Evolutionary conservation across 2,113 vertebrate species (phyloP).

Genomic region (Martes martes): DNA sequence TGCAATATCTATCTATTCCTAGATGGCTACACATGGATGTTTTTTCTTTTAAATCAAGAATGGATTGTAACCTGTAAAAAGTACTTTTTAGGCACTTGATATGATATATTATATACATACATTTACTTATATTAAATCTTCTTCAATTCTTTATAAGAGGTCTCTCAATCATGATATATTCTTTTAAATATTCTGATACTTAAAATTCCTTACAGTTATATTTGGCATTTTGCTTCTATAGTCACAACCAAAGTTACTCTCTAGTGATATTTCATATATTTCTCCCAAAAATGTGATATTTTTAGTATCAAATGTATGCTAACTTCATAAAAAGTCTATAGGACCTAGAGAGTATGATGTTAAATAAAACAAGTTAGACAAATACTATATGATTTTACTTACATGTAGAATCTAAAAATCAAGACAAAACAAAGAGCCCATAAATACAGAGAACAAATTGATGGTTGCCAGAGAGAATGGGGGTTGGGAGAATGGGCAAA

Average conservation of each 20-base stretch:
- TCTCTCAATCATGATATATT: neutral
- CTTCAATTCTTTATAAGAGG: neutral
- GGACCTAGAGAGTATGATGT: neutral
- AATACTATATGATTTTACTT: neutral
- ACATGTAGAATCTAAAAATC: neutral
- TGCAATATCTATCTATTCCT: neutral
- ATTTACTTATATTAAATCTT: neutral
- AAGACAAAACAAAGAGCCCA: neutral
- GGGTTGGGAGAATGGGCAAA: neutral
- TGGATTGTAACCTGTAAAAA: neutral
- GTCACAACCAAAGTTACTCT: neutral
- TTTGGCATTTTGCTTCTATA: neutral
- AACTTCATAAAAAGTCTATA: neutral
- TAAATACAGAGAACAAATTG: neutral
- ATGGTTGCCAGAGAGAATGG: neutral
- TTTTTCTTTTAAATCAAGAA: neutral
- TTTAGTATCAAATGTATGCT: neutral
- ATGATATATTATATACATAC: neutral
- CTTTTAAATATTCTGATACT: neutral
- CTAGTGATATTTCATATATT: neutral
- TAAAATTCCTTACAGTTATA: neutral
- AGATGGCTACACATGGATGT: neutral
- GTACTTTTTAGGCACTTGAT: neutral
- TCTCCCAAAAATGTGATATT: neutral
- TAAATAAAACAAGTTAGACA: neutral